phyloP scores from a whole-genome alignment of 1,140 invertebrate genomes.

The Glossosoma conforme region DNA sequence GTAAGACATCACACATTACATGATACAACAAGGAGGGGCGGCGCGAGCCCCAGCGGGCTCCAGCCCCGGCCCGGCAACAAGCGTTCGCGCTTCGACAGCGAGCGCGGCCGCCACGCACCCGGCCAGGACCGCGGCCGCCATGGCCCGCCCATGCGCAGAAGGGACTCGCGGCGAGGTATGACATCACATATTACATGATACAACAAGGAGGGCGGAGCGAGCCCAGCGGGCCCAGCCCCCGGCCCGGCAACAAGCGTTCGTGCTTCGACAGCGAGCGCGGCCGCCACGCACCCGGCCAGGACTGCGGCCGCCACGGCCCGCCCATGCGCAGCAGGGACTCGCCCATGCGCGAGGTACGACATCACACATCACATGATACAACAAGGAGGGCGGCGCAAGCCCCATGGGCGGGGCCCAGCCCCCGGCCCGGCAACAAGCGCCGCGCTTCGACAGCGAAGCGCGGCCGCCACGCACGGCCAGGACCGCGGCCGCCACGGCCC shows the following conservation, averaged over 20 bases:
- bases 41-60: conserved; percentile 1
- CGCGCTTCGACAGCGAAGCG: conserved; percentile 26
- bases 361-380: neutral
- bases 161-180: conserved; percentile 21
- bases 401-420: neutral
- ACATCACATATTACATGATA: neutral
- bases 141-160: conserved; percentile 21
- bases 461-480: conserved; percentile 33
- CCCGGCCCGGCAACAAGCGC: neutral
- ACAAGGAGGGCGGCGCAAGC: conserved; percentile 24
- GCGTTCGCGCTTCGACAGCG: conserved; percentile 21
- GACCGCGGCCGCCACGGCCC: conserved; percentile 29
- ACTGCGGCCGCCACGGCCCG: conserved; percentile 28
- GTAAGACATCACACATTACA: conserved; percentile 1
- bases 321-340: conserved; percentile 20
- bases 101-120: conserved; percentile 34
- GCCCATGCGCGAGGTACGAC: conserved; percentile 10
- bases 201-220: neutral
- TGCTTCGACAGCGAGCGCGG: neutral
- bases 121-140: conserved; percentile 29
- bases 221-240: neutral
- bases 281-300: conserved; percentile 26
- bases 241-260: neutral
- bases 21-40: conserved; percentile 25
- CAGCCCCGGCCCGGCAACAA: neutral